phyloP scores from a whole-genome alignment of 1,140 invertebrate species.

The Capitella teleta region DNA sequence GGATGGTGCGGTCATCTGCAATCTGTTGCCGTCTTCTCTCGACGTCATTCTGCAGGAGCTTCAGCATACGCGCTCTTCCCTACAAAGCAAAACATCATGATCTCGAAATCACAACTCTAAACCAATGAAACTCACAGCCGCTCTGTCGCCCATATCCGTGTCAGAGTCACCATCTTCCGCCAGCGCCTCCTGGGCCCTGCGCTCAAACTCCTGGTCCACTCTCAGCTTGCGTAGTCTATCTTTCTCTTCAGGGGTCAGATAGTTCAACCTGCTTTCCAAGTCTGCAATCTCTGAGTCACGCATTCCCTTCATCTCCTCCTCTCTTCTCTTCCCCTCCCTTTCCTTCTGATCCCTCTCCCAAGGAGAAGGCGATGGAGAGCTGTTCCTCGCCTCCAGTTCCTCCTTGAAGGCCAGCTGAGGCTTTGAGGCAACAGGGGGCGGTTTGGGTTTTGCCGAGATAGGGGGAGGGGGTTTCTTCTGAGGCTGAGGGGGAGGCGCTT shows the following conservation, averaged over 20 bases:
- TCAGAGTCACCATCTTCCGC: slow-evolving; percentile 19
- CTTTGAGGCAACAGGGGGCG: slow-evolving; percentile 5
- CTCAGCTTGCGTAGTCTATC: slow-evolving; percentile 29
- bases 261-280: slow-evolving; percentile 23
- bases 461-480: slow-evolving; percentile 13
- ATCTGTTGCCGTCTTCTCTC: slow-evolving; percentile 16
- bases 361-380: slow-evolving; percentile 18
- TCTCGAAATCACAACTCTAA: background rate
- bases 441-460: slow-evolving; percentile 4
- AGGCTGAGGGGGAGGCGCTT: slow-evolving; percentile 26
- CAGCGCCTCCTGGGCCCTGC: slow-evolving; percentile 26
- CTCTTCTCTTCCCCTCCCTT: slow-evolving; percentile 13
- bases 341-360: slow-evolving; percentile 36
- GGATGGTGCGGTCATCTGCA: slow-evolving; percentile 10
- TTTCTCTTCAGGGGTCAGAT: slow-evolving; percentile 27
- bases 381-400: background rate
- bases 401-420: slow-evolving; percentile 8
- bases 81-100: slow-evolving; percentile 5
- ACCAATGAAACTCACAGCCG: background rate
- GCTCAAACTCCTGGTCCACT: slow-evolving; percentile 37
- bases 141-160: background rate
- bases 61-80: slow-evolving; percentile 23
- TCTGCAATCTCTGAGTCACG: slow-evolving; percentile 30
- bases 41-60: slow-evolving; percentile 28
- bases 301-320: slow-evolving; percentile 19